Evolutionary conservation across 2,113 vertebrate species (phyloP).

Genomic region (Alligator mississippiensis): DNA sequence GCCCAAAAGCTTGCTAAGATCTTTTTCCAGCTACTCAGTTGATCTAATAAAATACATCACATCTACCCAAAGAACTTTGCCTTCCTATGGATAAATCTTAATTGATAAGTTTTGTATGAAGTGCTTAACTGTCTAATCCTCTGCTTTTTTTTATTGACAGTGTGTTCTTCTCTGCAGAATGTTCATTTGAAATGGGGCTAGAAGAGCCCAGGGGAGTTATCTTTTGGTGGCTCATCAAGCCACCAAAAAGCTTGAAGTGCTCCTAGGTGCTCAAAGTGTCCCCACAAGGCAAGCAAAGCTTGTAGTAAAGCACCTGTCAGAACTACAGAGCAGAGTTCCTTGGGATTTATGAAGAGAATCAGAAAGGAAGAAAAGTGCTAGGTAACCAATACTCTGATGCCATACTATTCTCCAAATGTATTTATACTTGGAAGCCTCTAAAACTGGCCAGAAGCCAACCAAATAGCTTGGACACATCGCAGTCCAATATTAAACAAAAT

Average conservation of each 20-base stretch:
- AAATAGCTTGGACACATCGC: accelerated
- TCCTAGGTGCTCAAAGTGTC: neutral
- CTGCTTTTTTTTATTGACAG: conserved; percentile 28
- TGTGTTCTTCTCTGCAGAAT: conserved; percentile 8
- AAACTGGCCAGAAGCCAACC: neutral
- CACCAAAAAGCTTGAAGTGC: neutral
- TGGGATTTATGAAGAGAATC: conserved; percentile 24
- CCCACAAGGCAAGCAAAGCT: conserved; percentile 25
- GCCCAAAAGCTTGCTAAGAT: too few relatives aligned
- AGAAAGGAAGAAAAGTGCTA: neutral
- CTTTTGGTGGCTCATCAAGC: neutral
- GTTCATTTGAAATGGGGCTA: neutral
- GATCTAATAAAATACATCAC: too few relatives aligned
- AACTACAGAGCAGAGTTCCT: conserved; percentile 10
- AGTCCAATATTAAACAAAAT: neutral
- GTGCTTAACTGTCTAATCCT: conserved; percentile 16
- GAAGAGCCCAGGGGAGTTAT: neutral
- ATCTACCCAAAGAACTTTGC: too few relatives aligned
- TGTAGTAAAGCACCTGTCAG: conserved; percentile 1
- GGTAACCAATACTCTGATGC: neutral
- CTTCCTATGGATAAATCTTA: neutral
- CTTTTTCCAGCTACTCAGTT: too few relatives aligned
- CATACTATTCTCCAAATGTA: neutral
- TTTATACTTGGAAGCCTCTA: neutral
- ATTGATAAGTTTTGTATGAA: conserved; percentile 12